phyloP scores from a whole-genome alignment of 1,140 invertebrate species.

The Adoxophyes honmai region DNA sequence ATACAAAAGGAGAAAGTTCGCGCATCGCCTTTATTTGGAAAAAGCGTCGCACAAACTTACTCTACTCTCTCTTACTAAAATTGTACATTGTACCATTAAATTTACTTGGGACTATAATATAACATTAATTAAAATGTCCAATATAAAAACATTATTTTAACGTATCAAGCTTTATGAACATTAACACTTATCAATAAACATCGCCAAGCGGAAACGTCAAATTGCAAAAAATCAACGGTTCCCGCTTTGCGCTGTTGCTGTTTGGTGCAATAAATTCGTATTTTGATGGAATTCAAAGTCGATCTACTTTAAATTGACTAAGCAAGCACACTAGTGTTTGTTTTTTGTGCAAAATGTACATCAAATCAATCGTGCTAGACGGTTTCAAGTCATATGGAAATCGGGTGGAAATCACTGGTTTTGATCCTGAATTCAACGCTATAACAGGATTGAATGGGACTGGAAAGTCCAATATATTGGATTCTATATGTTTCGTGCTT shows the following conservation, averaged over 20 bases:
- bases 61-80: no score
- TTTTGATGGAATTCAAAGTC: background rate
- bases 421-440: slow-evolving; percentile 97
- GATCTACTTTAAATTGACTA: background rate
- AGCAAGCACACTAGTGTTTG: background rate
- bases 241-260: background rate
- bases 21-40: no score
- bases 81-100: no score
- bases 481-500: slow-evolving; percentile 98
- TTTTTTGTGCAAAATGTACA: slow-evolving; percentile 84
- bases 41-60: no score
- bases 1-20: no score
- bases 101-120: no score
- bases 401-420: slow-evolving; percentile 94
- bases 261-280: background rate
- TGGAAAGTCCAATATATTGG: slow-evolving; percentile 99
- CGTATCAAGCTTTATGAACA: no score
- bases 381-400: slow-evolving; percentile 99
- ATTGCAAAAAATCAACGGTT: slow-evolving; percentile 4
- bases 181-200: no score
- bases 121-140: no score
- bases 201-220: background rate
- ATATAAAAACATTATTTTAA: no score
- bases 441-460: slow-evolving; percentile 99
- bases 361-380: slow-evolving; percentile 96